These are phyloP conservation scores for Globodera ellingtonae DNA, from an alignment of 1,140 invertebrate species.

Conservation along the genomic window DNA sequence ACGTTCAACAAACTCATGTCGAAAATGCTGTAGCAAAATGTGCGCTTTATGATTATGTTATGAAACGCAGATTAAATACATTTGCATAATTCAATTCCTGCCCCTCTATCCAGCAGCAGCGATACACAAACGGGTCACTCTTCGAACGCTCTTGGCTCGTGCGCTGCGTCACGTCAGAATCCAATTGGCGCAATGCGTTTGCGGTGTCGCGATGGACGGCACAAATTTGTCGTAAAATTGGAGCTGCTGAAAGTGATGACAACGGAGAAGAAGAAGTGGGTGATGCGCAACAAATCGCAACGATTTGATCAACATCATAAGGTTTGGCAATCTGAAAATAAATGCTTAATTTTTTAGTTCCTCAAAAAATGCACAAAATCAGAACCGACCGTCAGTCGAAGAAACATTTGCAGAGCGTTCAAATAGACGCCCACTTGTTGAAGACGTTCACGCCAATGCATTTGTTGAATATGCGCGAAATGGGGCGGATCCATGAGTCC, in stretches of 20 bases:
- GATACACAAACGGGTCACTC: neutral
- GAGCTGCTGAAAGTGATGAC: neutral
- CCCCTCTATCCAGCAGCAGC: too few relatives aligned
- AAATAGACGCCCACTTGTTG: neutral
- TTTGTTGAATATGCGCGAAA: neutral
- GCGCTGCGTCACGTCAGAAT: neutral
- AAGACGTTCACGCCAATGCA: slow-evolving; percentile 10
- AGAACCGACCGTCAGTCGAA: slow-evolving; percentile 19
- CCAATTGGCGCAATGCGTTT: neutral
- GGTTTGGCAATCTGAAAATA: neutral
- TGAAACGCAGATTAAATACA: too few relatives aligned
- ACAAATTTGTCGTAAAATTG: slow-evolving; percentile 10
- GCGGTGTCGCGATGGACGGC: neutral
- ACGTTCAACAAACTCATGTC: neutral
- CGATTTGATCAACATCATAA: slow-evolving; percentile 8
- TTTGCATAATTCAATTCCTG: too few relatives aligned
- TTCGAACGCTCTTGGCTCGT: neutral
- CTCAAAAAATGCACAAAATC: neutral
- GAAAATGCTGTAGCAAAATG: slow-evolving; percentile 2
- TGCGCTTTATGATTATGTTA: too few relatives aligned
- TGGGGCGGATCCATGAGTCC: slow-evolving; percentile 7
- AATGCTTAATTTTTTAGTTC: neutral
- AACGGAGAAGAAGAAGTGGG: neutral
- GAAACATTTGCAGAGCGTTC: neutral
- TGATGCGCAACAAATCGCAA: neutral